Base-by-base conservation (phyloP, 2,888 invertebrate species). In the Melitaea athalia region DNA sequence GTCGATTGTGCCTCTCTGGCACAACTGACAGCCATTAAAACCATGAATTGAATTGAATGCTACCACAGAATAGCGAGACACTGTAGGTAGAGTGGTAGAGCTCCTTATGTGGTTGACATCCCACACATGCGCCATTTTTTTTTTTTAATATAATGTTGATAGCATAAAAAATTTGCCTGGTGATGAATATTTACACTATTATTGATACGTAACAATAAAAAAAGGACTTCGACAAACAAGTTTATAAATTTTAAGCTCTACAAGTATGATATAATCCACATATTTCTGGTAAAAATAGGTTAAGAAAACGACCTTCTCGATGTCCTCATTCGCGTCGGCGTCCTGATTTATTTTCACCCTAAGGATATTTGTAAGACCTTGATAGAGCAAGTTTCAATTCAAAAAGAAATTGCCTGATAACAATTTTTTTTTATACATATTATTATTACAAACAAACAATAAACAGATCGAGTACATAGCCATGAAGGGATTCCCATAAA, bases 251-350 rank as follows among this genome's bases (percentile, higher is more conserved):
- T 53, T 53, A 10, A 53, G 0, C 12, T 31, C 3, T 31, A 53
- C 7, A 31, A n/a, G 7, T 12, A 53, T 31, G 24, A 14, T 55
- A 24, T 33, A 33, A 14, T 33, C 6, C 1, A 33, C 33, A 55
- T n/a, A 7, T 12, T 55, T 33, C 53, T 49, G 14, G 33, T n/a
- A 65, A 66, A 60, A 66, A 33, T 59, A 33, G 17, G 53, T 55
- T 33, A 7, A 49, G 47, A 49, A n/a, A 49, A 55, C 6, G 15
- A 24, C 31, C n/a, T 17, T 53, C 45, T 5, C 17, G 33, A n/a
- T 38, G 65, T 53, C 53, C 66, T 47, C 66, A 60, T 47, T 60
- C 47, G 47, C 14, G 60, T 60, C 24, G n/a, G 14, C 60, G 66
- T 61, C 61, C 61, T 38, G 55, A n/a, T 61, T 61, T 53, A 38